Percentiles rank a stretch among this genome's conserved stretches.
phyloP scores from a whole-genome alignment of 2,113 vertebrate species.

The Barnardius zonarius region DNA sequence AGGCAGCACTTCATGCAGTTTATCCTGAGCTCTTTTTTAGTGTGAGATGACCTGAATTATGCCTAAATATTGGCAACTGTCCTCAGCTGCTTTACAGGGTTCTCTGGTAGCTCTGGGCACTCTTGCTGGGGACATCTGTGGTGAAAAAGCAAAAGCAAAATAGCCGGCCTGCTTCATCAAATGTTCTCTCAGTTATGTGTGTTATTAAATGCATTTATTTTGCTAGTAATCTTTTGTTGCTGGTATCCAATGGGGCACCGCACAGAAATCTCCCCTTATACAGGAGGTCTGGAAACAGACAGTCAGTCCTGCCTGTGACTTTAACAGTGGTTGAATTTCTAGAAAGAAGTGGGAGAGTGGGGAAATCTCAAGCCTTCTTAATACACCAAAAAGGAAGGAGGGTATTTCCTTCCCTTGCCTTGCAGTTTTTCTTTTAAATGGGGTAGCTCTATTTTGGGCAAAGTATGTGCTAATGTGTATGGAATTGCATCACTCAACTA shows the following conservation, averaged over 20 bases:
- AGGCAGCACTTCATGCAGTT: background rate
- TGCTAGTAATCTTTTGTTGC: background rate
- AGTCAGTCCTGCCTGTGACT: background rate
- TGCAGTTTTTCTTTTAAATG: background rate
- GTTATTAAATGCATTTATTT: background rate
- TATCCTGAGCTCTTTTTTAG: background rate
- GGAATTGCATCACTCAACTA: background rate
- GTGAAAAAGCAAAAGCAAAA: background rate
- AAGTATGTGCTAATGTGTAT: background rate
- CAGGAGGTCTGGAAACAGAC: background rate
- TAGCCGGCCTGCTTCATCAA: background rate
- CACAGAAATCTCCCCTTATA: background rate
- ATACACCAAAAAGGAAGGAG: background rate
- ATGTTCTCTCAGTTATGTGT: background rate
- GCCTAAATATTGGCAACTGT: background rate
- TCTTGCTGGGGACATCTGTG: background rate
- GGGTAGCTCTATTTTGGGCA: background rate
- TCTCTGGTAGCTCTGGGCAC: background rate
- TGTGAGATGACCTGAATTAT: background rate
- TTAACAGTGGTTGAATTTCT: background rate
- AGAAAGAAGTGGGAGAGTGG: background rate
- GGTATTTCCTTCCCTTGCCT: background rate
- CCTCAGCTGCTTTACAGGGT: background rate
- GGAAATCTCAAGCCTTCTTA: background rate
- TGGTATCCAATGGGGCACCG: background rate